Evolutionary conservation across 2,888 invertebrate genomes (phyloP).

Genomic region (Hirtodrosophila trivittata): DNA sequence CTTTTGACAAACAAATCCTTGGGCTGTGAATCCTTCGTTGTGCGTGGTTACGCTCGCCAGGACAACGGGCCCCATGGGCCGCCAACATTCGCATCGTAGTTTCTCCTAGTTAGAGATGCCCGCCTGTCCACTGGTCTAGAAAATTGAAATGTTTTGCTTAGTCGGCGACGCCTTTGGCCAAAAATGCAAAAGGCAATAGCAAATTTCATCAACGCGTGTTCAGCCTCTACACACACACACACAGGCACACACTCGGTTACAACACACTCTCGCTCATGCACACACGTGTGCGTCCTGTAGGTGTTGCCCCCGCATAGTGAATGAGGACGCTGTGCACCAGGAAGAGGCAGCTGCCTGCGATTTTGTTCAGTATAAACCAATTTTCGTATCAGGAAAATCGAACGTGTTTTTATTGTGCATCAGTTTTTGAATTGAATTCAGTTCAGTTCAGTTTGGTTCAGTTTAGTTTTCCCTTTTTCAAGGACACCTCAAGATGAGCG

Average conservation of each 20-base stretch:
- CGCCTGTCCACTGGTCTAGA: slow-evolving; percentile 73
- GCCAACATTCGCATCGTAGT: slow-evolving; percentile 29
- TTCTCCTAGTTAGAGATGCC: slow-evolving; percentile 43
- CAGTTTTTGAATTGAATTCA: slow-evolving; percentile 57
- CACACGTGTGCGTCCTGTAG: slow-evolving; percentile 66
- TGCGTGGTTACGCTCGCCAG: slow-evolving; percentile 77
- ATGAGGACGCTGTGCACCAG: slow-evolving; percentile 14
- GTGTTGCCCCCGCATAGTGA: slow-evolving; percentile 59
- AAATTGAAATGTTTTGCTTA: slow-evolving; percentile 76
- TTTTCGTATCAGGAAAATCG: slow-evolving; percentile 76
- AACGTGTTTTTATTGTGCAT: slow-evolving; percentile 55
- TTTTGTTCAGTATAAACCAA: slow-evolving; percentile 71
- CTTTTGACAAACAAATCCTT: slow-evolving; percentile 78
- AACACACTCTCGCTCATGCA: slow-evolving; percentile 24
- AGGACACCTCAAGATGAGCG: slow-evolving; percentile 50
- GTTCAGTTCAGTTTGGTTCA: slow-evolving; percentile 55
- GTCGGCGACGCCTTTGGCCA: slow-evolving; percentile 42
- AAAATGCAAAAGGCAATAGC: slow-evolving; percentile 40
- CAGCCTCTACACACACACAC: slow-evolving; percentile 16
- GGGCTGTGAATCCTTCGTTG: slow-evolving; percentile 72
- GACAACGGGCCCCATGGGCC: slow-evolving; percentile 65
- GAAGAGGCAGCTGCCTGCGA: slow-evolving; percentile 60
- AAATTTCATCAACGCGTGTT: slow-evolving; percentile 59
- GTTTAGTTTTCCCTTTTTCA: slow-evolving; percentile 47
- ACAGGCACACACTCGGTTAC: slow-evolving; percentile 17